These are phyloP conservation scores for Mustelus asterias DNA, from an alignment of 2,113 vertebrate genomes.

Conservation along the genomic window DNA sequence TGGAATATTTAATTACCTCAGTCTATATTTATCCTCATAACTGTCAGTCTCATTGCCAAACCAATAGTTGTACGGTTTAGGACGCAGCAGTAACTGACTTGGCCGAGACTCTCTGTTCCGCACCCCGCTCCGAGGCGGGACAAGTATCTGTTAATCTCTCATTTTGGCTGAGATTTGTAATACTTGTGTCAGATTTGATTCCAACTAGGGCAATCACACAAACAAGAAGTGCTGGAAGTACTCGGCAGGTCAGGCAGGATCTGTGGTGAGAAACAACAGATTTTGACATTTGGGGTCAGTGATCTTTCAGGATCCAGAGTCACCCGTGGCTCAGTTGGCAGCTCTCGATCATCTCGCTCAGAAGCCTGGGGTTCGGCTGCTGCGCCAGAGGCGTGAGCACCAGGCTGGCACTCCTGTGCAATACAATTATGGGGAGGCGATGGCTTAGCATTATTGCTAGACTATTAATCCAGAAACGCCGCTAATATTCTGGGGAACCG, in stretches of 20 bases:
- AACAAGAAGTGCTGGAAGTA: neutral
- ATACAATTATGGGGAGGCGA: too few relatives aligned
- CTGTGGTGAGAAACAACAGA: neutral
- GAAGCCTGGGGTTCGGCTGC: neutral
- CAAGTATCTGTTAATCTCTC: neutral
- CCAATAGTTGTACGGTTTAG: neutral
- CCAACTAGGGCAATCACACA: neutral
- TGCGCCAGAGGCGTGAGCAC: neutral
- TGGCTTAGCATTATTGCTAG: too few relatives aligned
- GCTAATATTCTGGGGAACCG: too few relatives aligned
- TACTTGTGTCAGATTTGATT: neutral
- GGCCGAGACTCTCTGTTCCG: neutral
- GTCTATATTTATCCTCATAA: slow-evolving; percentile 6
- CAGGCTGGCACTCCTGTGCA: neutral
- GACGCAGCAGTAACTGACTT: neutral
- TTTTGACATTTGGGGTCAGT: neutral
- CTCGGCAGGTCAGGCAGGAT: neutral
- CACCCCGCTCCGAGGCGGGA: neutral
- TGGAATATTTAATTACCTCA: slow-evolving; percentile 12
- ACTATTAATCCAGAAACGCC: too few relatives aligned
- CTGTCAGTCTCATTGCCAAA: neutral
- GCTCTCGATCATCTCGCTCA: neutral
- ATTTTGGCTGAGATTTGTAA: neutral
- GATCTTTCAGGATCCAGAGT: neutral
- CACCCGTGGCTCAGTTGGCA: neutral